Percentiles rank a stretch among this genome's conserved stretches.
phyloP scores from a whole-genome alignment of 2,888 invertebrate species.

The Standfussiana lucernea region DNA sequence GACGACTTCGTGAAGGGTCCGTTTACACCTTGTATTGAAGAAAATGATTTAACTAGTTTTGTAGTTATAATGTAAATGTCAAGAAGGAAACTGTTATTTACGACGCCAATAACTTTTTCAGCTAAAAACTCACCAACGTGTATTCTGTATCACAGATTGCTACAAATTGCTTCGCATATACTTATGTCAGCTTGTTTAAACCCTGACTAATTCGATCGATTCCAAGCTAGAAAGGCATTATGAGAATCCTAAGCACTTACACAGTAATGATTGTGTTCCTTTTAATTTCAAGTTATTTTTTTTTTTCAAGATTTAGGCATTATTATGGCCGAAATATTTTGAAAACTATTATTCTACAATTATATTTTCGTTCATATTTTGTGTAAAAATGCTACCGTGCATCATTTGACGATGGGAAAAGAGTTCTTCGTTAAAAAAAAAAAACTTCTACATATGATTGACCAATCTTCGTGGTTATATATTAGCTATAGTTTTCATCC shows the following conservation, averaged over 20 bases:
- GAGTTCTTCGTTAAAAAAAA: too few species aligned
- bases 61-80: neutral
- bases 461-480: too few species aligned
- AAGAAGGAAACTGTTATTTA: neutral
- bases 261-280: slow-evolving; percentile 2
- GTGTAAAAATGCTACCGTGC: too few species aligned
- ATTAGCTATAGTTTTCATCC: neutral
- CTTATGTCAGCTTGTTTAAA: neutral
- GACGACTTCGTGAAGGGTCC: neutral
- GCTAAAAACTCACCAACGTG: neutral
- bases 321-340: too few species aligned
- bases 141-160: slow-evolving; percentile 4
- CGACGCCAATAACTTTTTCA: neutral
- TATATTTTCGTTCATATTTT: too few species aligned
- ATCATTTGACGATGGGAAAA: too few species aligned
- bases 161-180: neutral
- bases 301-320: neutral
- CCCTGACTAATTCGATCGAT: slow-evolving; percentile 26
- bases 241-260: neutral
- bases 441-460: too few species aligned
- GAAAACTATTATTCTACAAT: neutral
- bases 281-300: neutral
- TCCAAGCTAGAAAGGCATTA: slow-evolving; percentile 3
- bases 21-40: neutral
- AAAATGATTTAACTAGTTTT: neutral